These are phyloP conservation scores for Eulemur macaco DNA, from an alignment of 2,113 vertebrate genomes.

Conservation along the genomic window DNA sequence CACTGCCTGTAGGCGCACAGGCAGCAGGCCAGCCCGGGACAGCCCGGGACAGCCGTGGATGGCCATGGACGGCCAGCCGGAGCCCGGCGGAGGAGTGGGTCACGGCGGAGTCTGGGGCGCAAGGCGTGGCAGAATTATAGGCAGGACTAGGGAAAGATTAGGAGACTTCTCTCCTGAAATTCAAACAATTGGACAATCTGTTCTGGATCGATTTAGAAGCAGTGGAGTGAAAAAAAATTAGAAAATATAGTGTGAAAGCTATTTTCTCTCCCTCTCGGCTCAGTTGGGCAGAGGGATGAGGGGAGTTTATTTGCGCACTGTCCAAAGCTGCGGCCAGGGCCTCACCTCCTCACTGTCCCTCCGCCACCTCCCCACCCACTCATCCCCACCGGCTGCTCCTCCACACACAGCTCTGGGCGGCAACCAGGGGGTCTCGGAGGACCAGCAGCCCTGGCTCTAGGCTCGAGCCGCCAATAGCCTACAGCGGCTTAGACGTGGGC, in stretches of 20 bases:
- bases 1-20: neutral
- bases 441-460: neutral
- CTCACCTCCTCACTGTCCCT: neutral
- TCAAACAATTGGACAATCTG: slow-evolving; percentile 76
- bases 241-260: slow-evolving; percentile 74
- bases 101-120: rapidly evolving
- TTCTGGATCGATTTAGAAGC: slow-evolving; percentile 78
- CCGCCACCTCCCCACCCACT: rapidly evolving
- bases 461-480: rapidly evolving
- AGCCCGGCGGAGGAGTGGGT: neutral
- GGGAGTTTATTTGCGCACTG: slow-evolving; percentile 48
- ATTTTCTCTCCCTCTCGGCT: slow-evolving; percentile 62
- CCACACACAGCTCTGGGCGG: neutral
- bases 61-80: neutral
- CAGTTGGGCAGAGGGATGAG: slow-evolving; percentile 23
- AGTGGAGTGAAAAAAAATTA: slow-evolving; percentile 63
- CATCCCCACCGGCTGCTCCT: neutral
- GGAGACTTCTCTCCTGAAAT: slow-evolving; percentile 42
- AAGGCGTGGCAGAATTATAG: neutral
- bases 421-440: neutral
- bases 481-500: neutral
- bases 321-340: neutral
- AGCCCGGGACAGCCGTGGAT: neutral
- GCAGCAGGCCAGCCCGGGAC: neutral
- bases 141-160: neutral